Evolutionary conservation across 2,113 vertebrate species (phyloP), one percentile per base, ranked within the genome.

Genomic region (Pan troglodytes): DNA sequence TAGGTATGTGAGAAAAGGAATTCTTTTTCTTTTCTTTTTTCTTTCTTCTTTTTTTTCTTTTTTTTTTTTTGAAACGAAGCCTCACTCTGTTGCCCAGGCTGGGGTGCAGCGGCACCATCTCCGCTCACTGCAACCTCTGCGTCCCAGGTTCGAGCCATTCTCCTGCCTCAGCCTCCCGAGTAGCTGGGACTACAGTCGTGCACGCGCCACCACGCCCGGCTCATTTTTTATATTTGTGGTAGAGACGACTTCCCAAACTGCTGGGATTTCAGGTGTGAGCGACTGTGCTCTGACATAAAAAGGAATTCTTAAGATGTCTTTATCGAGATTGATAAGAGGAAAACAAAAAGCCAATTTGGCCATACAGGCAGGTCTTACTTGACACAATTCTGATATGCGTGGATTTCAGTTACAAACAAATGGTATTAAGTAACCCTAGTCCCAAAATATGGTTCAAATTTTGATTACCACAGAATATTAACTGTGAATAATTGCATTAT

Each of bases 191-290:
- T 32, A 64, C 61, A 64, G 61, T 30, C 52, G 18, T 0, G 52
- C 1, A 0, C 2, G 2, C 0, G 5, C 12, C 61, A 64, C 61
- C 12, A 64, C 2, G 13, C 61, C 12, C 12, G 61, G 61, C 61
- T 64, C 14, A 64, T 6, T 14, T 64, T 64, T 32, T 32, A 14
- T 64, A 32, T 6, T 64, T 64, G 14, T 64, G 61, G 61, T 32
- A 64, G 61, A 64, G 27, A 30, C 2, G 0, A 30, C 27, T 27
- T 32, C 27, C 57, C 27, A 64, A 64, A 64, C 27, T 64, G 61
- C 61, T 64, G 27, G 61, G 61, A 64, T 64, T 64, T 30, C 61
- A 64, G 61, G 61, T 64, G 27, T 64, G 27, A 64, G 61, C 13
- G 11, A 32, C 61, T 64, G 27, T 2, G 27, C 27, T 30, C 5